Percentiles rank a stretch among this genome's conserved stretches.
phyloP scores from a whole-genome alignment of 2,888 invertebrate species.

The Dimorphilus gyrociliatus region DNA sequence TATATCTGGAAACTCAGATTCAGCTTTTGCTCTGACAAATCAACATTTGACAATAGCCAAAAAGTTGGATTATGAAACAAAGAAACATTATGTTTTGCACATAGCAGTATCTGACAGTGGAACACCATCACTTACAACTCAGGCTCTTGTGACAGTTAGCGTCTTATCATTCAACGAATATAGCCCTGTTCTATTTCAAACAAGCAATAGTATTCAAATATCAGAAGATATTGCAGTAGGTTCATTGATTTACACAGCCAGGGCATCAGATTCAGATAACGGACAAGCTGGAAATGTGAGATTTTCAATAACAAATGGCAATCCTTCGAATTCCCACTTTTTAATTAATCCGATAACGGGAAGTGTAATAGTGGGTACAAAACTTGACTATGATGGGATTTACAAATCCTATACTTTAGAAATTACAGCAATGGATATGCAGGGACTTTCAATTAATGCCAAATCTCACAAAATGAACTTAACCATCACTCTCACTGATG shows the following conservation, averaged over 20 bases:
- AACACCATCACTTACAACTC: conserved; percentile 9
- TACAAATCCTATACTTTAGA: conserved; percentile 10
- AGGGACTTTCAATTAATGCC: conserved; percentile 7
- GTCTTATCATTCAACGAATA: conserved; percentile 13
- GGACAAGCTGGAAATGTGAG: conserved; percentile 13
- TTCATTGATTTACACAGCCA: conserved; percentile 13
- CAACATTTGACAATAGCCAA: too few species aligned
- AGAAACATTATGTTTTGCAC: too few species aligned
- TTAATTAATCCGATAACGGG: conserved; percentile 12
- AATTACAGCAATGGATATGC: conserved; percentile 11
- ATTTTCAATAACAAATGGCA: conserved; percentile 16
- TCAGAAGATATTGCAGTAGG: conserved; percentile 13
- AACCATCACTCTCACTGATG: conserved; percentile 15
- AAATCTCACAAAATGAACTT: too few species aligned
- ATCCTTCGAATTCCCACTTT: conserved; percentile 13
- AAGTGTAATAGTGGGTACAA: conserved; percentile 7
- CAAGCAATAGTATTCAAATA: conserved; percentile 11
- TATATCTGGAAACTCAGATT: not conserved
- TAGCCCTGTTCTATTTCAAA: conserved; percentile 12
- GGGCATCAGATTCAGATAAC: conserved; percentile 18
- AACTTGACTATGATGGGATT: conserved; percentile 14
- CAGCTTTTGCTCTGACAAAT: conserved; percentile 1
- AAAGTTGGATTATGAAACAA: too few species aligned
- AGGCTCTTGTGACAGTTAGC: conserved; percentile 5
- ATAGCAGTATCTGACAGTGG: conserved; percentile 12